phyloP scores from a whole-genome alignment of 1,140 invertebrate species.

The Neodiprion pinetum region DNA sequence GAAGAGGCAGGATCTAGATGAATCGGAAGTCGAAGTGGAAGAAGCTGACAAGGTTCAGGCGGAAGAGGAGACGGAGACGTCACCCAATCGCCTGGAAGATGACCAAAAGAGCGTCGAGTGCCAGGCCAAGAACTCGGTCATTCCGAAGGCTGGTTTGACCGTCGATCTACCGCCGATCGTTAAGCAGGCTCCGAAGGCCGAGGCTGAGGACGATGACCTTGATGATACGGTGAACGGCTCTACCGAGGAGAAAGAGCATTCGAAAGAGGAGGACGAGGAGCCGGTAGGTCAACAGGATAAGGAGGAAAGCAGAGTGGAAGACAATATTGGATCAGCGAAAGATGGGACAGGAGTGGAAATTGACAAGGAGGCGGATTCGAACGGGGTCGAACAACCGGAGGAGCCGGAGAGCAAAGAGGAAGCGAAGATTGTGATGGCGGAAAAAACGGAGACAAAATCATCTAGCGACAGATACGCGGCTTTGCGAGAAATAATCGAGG shows the following conservation, averaged over 20 bases:
- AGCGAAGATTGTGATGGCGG: slow-evolving; percentile 12
- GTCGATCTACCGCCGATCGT: slow-evolving; percentile 14
- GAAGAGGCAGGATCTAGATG: slow-evolving; percentile 26
- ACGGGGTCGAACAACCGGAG: slow-evolving; percentile 33
- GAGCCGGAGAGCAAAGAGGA: slow-evolving; percentile 23
- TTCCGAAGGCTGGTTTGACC: slow-evolving; percentile 28
- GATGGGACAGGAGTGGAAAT: slow-evolving; percentile 33
- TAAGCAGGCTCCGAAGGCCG: slow-evolving; percentile 53
- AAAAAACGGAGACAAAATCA: slow-evolving; percentile 46
- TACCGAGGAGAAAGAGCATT: slow-evolving; percentile 33
- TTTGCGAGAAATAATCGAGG: slow-evolving; percentile 52
- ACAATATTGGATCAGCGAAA: slow-evolving; percentile 56
- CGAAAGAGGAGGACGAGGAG: slow-evolving; percentile 6
- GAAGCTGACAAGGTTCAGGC: neutral
- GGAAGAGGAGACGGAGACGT: slow-evolving; percentile 27
- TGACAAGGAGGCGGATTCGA: slow-evolving; percentile 21
- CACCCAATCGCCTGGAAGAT: slow-evolving; percentile 13
- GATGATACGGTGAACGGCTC: slow-evolving; percentile 72
- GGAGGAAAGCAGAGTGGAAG: slow-evolving; percentile 36
- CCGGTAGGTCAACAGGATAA: neutral
- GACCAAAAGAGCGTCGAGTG: slow-evolving; percentile 1
- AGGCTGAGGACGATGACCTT: slow-evolving; percentile 75
- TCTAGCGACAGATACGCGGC: slow-evolving; percentile 57
- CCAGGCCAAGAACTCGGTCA: slow-evolving; percentile 33
- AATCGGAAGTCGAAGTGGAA: slow-evolving; percentile 6